Evolutionary conservation across 2,797 vertebrate genomes (phyloP), one percentile per base, ranked within the genome.

Genomic region (Cossypha polioptera): DNA sequence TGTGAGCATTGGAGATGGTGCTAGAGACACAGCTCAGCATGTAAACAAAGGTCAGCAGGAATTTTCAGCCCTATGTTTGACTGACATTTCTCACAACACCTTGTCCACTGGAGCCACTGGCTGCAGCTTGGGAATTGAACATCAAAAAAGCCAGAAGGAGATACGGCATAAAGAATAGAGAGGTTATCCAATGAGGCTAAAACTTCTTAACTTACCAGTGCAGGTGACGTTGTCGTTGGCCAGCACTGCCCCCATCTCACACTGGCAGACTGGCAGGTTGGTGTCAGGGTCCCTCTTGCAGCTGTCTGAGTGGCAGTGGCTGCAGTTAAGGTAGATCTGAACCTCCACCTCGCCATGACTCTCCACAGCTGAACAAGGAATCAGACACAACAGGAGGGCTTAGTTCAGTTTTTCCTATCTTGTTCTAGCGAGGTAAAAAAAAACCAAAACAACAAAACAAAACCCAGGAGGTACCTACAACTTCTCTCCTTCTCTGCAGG

Each of bases 341-440:
- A 99, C 99, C 94, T 98, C 98, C 92, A 98, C 99, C 90, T 99
- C 99, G 10, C 99, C 98, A 1, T 99, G 98, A 85, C 98, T 98
- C 94, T 99, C 99, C 97, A 98, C 98, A 73, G 97, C 99, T 99
- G 83, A 54, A 94, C 35, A 74, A 94, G 66, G 90, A 97, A 87
- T 28, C 75, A 88, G 33, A 94, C 50, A 92, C 28, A 85, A 92
- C 13, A 86, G 21, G 16, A 24, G 9, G 29, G n/a, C 31, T 96
- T 71, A 92, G 45, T 33, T 93, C 48, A 35, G 24, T 53, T 81
- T 92, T 82, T 59, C 7, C 48, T 45, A 16, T 33, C 29, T 84
- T 86, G 26, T 43, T 88, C 18, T 15, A 2, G 4, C 45, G 58
- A 61, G 54, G 25, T 42, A 13, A 22, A 38, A 38, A 38, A 38